phyloP scores from a whole-genome alignment of 2,888 invertebrate genomes.

The Pollenia griseotomentosa region DNA sequence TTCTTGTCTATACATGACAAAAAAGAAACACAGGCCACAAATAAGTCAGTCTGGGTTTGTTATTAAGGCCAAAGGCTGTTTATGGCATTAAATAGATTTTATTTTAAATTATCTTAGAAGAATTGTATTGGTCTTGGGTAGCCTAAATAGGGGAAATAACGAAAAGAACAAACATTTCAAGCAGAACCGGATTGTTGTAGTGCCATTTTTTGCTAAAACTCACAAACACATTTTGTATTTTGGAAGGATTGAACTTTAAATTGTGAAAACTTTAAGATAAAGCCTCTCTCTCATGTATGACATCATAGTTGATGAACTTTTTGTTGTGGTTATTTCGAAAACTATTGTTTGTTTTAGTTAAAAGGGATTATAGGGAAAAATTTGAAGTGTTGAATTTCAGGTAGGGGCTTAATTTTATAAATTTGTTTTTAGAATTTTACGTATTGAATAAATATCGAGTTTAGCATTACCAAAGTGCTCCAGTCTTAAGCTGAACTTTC shows the following conservation, averaged over 20 bases:
- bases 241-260: slow-evolving; percentile 46
- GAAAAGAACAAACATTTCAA: background rate
- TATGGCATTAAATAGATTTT: slow-evolving; percentile 52
- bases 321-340: slow-evolving; percentile 1
- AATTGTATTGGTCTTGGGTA: slow-evolving; percentile 19
- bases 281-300: slow-evolving; percentile 60
- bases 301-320: slow-evolving; percentile 36
- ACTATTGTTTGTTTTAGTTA: slow-evolving; percentile 16
- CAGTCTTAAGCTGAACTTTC: no score
- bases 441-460: no score
- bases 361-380: background rate
- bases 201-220: slow-evolving; percentile 30
- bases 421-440: no score
- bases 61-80: slow-evolving; percentile 60
- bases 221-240: slow-evolving; percentile 1
- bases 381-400: slow-evolving; percentile 23
- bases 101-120: slow-evolving; percentile 15
- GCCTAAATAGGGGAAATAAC: background rate
- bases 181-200: slow-evolving; percentile 56
- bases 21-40: slow-evolving; percentile 32
- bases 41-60: slow-evolving; percentile 26
- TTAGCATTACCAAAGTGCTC: no score
- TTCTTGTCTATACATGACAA: background rate
- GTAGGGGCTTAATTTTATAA: background rate
- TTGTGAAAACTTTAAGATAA: slow-evolving; percentile 14